phyloP scores from a whole-genome alignment of 2,888 invertebrate species.

The Pandemis heparana region DNA sequence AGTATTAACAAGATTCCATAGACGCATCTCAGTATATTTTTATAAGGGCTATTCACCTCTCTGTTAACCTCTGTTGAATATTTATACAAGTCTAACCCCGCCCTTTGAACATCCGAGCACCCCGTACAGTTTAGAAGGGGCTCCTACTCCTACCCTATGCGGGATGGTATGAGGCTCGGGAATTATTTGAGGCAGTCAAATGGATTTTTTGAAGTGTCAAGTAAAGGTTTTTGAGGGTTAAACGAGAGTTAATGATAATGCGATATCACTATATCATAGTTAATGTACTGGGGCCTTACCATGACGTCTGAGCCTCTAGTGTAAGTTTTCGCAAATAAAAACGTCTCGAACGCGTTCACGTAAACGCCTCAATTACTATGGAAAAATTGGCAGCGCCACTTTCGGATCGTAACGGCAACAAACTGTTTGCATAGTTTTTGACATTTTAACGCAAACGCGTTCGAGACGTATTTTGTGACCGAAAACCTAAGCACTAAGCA shows the following conservation, averaged over 20 bases:
- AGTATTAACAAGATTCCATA: conserved; percentile 19
- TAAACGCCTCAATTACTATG: no score
- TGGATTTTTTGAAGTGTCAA: conserved; percentile 22
- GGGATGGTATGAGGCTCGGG: neutral
- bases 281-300: no score
- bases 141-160: neutral
- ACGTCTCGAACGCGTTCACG: no score
- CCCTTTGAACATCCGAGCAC: conserved; percentile 32
- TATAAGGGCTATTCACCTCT: conserved; percentile 41
- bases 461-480: no score
- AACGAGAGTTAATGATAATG: neutral
- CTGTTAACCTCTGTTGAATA: conserved; percentile 42
- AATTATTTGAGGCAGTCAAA: conserved; percentile 20
- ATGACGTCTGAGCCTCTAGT: no score
- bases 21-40: conserved; percentile 36
- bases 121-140: conserved; percentile 30
- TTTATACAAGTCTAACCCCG: conserved; percentile 39
- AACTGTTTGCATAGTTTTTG: no score
- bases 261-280: no score
- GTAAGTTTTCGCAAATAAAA: no score
- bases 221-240: neutral
- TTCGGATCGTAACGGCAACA: no score
- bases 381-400: no score
- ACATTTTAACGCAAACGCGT: no score
- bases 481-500: no score